Evolutionary conservation across 2,113 vertebrate genomes (phyloP), one percentile per base, ranked within the genome.

Genomic region (Tilapia sparmanii): DNA sequence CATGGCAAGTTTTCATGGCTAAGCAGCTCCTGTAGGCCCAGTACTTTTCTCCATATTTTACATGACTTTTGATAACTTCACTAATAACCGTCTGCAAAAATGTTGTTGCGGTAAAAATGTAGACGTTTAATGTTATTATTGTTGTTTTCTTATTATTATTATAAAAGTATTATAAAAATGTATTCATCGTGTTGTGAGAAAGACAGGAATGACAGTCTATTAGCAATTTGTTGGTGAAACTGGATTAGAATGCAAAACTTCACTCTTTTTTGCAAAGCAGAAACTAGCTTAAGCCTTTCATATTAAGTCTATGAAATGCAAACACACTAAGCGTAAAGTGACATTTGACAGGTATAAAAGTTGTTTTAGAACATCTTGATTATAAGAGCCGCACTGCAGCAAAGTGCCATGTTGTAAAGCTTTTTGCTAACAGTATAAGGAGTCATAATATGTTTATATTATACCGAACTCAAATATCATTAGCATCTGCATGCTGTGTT

Each of bases 61-160:
- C 5, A 73, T 45, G 66, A 73, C 13, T 22, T 24, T 73, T 45
- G 8, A 45, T 71, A 40, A 40, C 35, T 40, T 71, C 7, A 24
- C n/a, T 71, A 22, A 71, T 40, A 71, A 13, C 35, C 7, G 3
- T n/a, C 11, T 22, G 19, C 12, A 24, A 42, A 71, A 71, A 24
- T 15, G 63, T 71, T 40, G 38, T 68, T 71, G 35, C 0, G 6
- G 4, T 71, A 26, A 26, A 71, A 40, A 24, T 42, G 12, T 42
- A 71, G 24, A 38, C 5, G 12, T 63, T 63, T 63, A 63, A 63
- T 63, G 4, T 63, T 35, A 19, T 10, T 59, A 10, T 19, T 63
- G 10, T 63, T 63, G 9, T 19, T 19, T 31, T 61, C 0, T 61
- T 18, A 0, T 33, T 35, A 1, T 63, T 63, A 35, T 63, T 63